Conservation (phyloP, 2,797 vertebrate species). For the Micrastur ruficollis region DNA sequence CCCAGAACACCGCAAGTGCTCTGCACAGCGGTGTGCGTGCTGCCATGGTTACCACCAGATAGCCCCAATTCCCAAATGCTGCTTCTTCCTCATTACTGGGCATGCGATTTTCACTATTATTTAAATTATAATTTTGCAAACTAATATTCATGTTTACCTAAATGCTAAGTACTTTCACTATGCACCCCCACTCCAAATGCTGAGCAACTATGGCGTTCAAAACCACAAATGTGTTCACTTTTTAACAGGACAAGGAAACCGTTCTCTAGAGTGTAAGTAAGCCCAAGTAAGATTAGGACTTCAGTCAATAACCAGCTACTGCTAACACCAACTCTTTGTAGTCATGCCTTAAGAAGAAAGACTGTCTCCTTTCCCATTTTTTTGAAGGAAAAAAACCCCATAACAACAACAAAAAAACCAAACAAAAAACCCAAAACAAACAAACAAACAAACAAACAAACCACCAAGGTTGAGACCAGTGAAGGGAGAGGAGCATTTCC, state of each 20-base stretch:
- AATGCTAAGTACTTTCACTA: background rate
- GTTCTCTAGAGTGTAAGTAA: background rate
- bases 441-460: background rate
- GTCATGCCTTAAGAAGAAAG: background rate
- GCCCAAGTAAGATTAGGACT: background rate
- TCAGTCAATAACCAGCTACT: background rate
- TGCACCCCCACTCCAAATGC: background rate
- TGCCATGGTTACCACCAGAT: rapidly evolving
- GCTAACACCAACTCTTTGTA: background rate
- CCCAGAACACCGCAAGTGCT: rapidly evolving
- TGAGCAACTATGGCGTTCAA: background rate
- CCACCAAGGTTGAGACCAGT: background rate
- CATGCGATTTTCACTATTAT: background rate
- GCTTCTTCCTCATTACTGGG: background rate
- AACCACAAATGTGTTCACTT: background rate
- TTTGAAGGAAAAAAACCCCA: background rate
- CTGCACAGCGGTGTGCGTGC: rapidly evolving
- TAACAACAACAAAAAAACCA: background rate
- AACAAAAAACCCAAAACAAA: background rate
- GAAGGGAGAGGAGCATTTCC: background rate
- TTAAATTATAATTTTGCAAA: background rate
- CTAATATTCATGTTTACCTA: background rate
- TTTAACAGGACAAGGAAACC: background rate
- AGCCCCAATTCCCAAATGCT: background rate
- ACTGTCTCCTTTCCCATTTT: background rate